Percentiles rank a stretch among this genome's conserved stretches.
Conservation (phyloP, 1,140 invertebrate species). For the Thaumatotibia leucotreta region DNA sequence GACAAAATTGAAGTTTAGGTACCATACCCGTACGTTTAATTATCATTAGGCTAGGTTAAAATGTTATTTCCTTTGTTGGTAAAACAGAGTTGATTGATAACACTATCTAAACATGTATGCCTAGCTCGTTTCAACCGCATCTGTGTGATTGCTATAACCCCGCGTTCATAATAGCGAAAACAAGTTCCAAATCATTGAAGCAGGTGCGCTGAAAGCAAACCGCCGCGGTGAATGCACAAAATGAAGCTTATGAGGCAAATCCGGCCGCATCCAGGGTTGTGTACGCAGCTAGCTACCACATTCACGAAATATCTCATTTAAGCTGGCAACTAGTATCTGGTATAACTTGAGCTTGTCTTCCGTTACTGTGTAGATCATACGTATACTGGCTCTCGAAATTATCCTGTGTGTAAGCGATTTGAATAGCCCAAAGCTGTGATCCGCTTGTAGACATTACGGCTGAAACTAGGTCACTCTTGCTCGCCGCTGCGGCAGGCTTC, state of each 20-base stretch:
- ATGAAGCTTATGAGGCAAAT: constrained; percentile 18
- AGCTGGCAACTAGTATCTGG: neutral
- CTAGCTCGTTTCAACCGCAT: neutral
- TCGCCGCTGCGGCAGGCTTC: constrained; percentile 37
- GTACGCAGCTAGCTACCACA: neutral
- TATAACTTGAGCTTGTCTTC: neutral
- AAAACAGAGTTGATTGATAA: too few species aligned
- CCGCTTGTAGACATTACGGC: constrained; percentile 36
- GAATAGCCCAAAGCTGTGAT: constrained; percentile 25
- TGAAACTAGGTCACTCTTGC: constrained; percentile 53
- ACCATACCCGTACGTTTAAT: too few species aligned
- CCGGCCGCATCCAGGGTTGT: neutral
- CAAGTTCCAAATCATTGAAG: neutral
- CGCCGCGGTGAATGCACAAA: constrained; percentile 6
- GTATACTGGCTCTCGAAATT: neutral
- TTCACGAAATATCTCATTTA: neutral
- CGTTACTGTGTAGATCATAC: neutral
- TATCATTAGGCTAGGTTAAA: too few species aligned
- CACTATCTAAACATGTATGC: too few species aligned
- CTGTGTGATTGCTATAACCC: neutral
- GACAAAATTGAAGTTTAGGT: too few species aligned
- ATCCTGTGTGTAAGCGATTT: neutral
- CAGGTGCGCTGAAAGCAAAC: neutral
- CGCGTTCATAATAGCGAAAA: neutral
- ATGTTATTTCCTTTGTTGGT: too few species aligned